Conservation (phyloP, 2,797 vertebrate species). For the Adrianichthys oophorus region DNA sequence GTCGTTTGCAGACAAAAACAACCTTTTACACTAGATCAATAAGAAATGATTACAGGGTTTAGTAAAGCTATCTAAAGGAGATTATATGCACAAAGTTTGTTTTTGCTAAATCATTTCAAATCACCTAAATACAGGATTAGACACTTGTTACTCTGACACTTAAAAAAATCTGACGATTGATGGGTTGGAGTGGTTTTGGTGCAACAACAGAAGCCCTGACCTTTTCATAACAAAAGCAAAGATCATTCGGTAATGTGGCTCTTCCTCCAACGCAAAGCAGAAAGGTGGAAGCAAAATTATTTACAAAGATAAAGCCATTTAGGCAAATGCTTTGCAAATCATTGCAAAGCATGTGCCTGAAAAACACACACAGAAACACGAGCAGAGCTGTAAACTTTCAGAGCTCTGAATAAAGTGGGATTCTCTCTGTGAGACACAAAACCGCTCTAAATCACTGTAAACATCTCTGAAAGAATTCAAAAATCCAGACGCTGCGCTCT, state of each 20-base stretch:
- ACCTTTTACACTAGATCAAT: constrained; percentile 64
- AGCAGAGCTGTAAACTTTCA: constrained; percentile 53
- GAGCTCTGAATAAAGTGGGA: constrained; percentile 40
- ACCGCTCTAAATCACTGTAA: constrained; percentile 42
- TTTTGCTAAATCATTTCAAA: constrained; percentile 57
- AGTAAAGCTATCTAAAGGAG: constrained; percentile 64
- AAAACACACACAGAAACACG: constrained; percentile 37
- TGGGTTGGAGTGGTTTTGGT: constrained; percentile 54
- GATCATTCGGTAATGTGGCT: constrained; percentile 18
- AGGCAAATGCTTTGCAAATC: too few relatives aligned
- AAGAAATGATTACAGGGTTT: constrained; percentile 60
- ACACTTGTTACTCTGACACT: constrained; percentile 36
- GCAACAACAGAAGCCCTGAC: constrained; percentile 47
- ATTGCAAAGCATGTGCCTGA: constrained; percentile 49
- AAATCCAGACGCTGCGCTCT: constrained; percentile 35
- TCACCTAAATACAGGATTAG: constrained; percentile 54
- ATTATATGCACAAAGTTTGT: constrained; percentile 70
- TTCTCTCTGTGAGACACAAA: constrained; percentile 31
- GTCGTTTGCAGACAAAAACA: constrained; percentile 40
- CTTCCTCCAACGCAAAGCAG: constrained; percentile 28
- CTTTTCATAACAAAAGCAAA: constrained; percentile 37
- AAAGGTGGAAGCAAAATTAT: constrained; percentile 22
- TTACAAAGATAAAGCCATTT: constrained; percentile 61
- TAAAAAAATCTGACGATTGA: constrained; percentile 41
- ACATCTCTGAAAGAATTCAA: constrained; percentile 53